Conservation (phyloP, 2,888 invertebrate genomes). For the Clusia tigrina region DNA sequence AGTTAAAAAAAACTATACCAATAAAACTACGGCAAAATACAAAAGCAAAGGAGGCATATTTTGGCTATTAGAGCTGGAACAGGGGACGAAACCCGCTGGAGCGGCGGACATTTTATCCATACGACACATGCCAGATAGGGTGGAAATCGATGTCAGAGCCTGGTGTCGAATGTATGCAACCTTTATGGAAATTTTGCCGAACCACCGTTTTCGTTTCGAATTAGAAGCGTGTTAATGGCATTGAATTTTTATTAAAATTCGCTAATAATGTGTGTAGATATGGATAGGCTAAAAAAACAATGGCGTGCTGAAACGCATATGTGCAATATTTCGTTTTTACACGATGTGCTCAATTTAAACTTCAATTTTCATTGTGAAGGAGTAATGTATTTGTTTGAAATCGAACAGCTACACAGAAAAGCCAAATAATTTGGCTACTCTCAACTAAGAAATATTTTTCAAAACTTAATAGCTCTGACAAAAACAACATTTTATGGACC, state of each 20-base stretch:
- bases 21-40: slow-evolving; percentile 7
- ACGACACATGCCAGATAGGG: slow-evolving; percentile 43
- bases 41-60: slow-evolving; percentile 43
- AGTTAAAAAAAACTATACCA: slow-evolving; percentile 36
- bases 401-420: too few relatives aligned
- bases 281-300: too few relatives aligned
- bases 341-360: too few relatives aligned
- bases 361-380: too few relatives aligned
- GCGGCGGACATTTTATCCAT: slow-evolving; percentile 42
- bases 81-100: neutral
- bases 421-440: too few relatives aligned
- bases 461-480: too few relatives aligned
- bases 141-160: neutral
- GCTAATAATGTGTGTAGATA: neutral
- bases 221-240: slow-evolving; percentile 56
- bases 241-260: slow-evolving; percentile 60
- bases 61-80: slow-evolving; percentile 45
- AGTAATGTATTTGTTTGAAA: too few relatives aligned
- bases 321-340: too few relatives aligned
- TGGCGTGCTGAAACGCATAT: too few relatives aligned
- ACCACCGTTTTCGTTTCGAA: slow-evolving; percentile 38
- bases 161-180: neutral
- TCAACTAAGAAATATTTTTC: too few relatives aligned
- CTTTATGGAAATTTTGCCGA: neutral
- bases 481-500: too few relatives aligned